Conservation (phyloP, 2,888 invertebrate species). For the Cosmopolites sordidus region DNA sequence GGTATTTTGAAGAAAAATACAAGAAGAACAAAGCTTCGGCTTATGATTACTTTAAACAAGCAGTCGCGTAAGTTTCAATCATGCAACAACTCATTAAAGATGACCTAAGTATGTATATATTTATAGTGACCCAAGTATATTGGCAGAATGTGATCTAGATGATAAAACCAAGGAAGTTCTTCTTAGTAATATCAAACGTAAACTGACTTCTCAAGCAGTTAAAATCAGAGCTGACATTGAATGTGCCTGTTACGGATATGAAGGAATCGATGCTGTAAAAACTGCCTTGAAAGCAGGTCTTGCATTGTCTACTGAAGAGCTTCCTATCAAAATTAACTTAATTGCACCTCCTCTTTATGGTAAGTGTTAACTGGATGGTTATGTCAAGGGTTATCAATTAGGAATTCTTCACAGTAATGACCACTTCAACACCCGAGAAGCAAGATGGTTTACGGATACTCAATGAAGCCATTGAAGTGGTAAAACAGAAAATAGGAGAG, state of each 20-base stretch:
- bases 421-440: conserved; percentile 96
- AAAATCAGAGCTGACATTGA: conserved; percentile 92
- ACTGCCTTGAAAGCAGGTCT: conserved; percentile 86
- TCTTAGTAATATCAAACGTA: conserved; percentile 89
- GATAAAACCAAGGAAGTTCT: conserved; percentile 88
- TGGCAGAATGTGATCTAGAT: conserved; percentile 94
- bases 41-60: conserved; percentile 98
- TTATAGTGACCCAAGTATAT: conserved; percentile 83
- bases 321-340: conserved; percentile 97
- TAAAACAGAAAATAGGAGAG: conserved; percentile 74
- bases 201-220: conserved; percentile 95
- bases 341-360: conserved; percentile 95
- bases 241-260: conserved; percentile 93
- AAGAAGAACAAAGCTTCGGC: conserved; percentile 92
- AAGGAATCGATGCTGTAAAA: conserved; percentile 98
- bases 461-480: conserved; percentile 83
- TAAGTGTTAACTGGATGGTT: conserved; percentile 20
- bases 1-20: conserved; percentile 96
- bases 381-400: not conserved
- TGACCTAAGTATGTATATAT: too few relatives aligned
- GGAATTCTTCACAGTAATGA: conserved; percentile 69
- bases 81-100: too few relatives aligned
- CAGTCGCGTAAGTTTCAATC: conserved; percentile 66
- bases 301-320: conserved; percentile 82
- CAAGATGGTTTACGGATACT: conserved; percentile 87